phyloP scores from a whole-genome alignment of 2,113 vertebrate species.

The Thalassoma bifasciatum region DNA sequence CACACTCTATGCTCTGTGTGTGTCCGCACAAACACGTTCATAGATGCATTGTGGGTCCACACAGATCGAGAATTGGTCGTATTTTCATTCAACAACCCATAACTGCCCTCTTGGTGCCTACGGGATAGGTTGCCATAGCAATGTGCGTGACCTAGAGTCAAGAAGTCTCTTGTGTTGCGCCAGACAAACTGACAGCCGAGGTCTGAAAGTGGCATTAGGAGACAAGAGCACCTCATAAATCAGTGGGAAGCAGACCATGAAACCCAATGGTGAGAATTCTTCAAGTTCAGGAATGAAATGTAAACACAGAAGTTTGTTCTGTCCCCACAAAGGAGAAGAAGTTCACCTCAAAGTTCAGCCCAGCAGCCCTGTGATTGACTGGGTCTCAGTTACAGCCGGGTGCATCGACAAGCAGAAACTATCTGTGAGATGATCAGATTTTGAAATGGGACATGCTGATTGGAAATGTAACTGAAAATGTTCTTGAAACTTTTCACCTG shows the following conservation, averaged over 20 bases:
- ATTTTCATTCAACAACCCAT: slow-evolving; percentile 62
- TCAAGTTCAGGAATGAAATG: slow-evolving; percentile 51
- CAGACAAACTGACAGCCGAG: slow-evolving; percentile 66
- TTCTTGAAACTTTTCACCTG: background rate
- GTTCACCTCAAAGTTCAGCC: slow-evolving; percentile 37
- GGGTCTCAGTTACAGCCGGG: background rate
- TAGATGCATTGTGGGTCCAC: slow-evolving; percentile 24
- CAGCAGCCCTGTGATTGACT: background rate
- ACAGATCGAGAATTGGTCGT: slow-evolving; percentile 55
- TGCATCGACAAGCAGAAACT: slow-evolving; percentile 23
- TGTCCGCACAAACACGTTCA: slow-evolving; percentile 41
- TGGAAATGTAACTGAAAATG: slow-evolving; percentile 1
- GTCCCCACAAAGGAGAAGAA: slow-evolving; percentile 35
- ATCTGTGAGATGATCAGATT: slow-evolving; percentile 18
- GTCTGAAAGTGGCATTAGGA: slow-evolving; percentile 67
- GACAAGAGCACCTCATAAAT: slow-evolving; percentile 65
- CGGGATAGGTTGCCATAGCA: slow-evolving; percentile 72
- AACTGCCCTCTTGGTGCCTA: slow-evolving; percentile 53
- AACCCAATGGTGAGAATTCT: slow-evolving; percentile 63
- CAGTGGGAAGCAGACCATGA: slow-evolving; percentile 64
- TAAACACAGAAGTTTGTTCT: slow-evolving; percentile 42
- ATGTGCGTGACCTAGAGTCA: slow-evolving; percentile 74
- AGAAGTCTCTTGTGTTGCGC: slow-evolving; percentile 69
- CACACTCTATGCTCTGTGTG: slow-evolving; percentile 34
- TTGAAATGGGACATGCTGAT: slow-evolving; percentile 4